Percentiles rank a stretch among this genome's conserved stretches.
Evolutionary conservation across 23 tunicate genomes (phyloP).

Genomic region (Styela plicata): DNA sequence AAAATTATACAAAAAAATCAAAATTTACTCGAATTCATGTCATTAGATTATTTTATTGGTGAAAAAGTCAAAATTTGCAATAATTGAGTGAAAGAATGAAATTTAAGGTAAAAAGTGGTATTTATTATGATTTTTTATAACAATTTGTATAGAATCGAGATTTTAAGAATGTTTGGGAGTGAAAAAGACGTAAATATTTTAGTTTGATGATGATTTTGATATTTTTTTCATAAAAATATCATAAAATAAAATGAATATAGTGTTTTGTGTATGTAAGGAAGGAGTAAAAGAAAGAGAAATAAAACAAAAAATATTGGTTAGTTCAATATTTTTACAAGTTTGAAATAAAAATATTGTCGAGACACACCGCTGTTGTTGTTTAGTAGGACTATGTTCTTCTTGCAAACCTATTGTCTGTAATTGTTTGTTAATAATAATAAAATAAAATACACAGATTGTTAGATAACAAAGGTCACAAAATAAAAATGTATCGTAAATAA

Average conservation of each 20-base stretch:
- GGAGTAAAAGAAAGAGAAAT: neutral
- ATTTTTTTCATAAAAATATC: neutral
- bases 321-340: neutral
- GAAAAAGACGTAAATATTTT: neutral
- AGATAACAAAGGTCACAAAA: neutral
- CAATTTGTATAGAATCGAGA: neutral
- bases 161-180: neutral
- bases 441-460: neutral
- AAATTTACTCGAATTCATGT: neutral
- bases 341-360: neutral
- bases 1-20: too few relatives aligned
- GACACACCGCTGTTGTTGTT: neutral
- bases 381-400: neutral
- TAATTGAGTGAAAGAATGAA: neutral
- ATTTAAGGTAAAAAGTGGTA: neutral
- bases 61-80: neutral
- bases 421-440: neutral
- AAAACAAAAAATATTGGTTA: conserved; percentile 12
- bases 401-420: neutral
- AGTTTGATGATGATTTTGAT: neutral
- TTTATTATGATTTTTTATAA: neutral
- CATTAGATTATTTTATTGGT: neutral
- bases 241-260: neutral
- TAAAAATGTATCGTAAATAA: neutral
- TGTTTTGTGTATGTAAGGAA: neutral